Evolutionary conservation across 2,797 vertebrate species (phyloP).

Genomic region (Mormyrus hasselquistii): DNA sequence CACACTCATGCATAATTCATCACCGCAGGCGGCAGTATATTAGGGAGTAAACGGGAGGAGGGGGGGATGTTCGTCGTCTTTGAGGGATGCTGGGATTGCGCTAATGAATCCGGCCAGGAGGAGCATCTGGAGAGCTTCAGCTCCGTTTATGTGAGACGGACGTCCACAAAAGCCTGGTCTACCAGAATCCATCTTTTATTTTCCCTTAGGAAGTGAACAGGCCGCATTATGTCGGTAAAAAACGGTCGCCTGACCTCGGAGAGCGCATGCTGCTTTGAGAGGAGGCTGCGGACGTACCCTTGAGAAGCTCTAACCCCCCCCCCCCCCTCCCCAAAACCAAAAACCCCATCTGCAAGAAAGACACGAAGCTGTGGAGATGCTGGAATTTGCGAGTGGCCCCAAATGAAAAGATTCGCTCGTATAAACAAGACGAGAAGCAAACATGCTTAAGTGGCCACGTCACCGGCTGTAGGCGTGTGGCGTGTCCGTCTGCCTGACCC

Average conservation of each 20-base stretch:
- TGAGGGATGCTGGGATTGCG: background rate
- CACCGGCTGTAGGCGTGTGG: background rate
- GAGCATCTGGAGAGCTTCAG: background rate
- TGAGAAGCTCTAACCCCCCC: background rate
- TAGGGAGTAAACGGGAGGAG: background rate
- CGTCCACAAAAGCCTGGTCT: constrained; percentile 16
- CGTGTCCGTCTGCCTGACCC: background rate
- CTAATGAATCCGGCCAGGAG: background rate
- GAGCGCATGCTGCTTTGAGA: background rate
- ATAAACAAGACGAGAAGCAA: background rate
- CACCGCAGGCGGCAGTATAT: background rate
- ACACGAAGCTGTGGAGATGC: constrained; percentile 7
- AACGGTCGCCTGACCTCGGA: background rate
- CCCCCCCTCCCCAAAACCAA: background rate
- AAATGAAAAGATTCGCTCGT: background rate
- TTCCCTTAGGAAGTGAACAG: background rate
- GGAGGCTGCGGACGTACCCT: background rate
- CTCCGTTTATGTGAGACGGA: background rate
- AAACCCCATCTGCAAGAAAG: background rate
- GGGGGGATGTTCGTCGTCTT: background rate
- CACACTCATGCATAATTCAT: constrained; percentile 20
- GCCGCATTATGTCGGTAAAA: background rate
- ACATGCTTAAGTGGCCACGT: background rate
- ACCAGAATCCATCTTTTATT: background rate
- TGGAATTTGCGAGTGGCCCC: constrained; percentile 29